Evolutionary conservation across 1,140 invertebrate genomes (phyloP), one percentile per base, ranked within the genome.

Genomic region (Thalassaphorura encarpata): DNA sequence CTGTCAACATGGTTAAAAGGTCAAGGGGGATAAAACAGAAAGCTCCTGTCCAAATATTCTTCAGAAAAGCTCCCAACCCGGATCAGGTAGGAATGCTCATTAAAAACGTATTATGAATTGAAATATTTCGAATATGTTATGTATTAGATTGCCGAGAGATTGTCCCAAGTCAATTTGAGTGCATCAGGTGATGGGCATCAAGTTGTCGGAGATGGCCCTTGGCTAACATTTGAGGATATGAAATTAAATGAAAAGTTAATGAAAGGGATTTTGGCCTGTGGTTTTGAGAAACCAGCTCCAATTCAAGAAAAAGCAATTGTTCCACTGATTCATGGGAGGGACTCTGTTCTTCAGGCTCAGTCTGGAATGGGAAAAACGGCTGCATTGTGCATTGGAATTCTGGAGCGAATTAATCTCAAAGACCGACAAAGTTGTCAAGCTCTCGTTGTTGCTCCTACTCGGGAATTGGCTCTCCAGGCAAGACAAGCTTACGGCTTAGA

Each of bases 391-490:
- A 51, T 57, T 23, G 40, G 24, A 21, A 33, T 52, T 28, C 29
- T 57, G 2, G 29, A 57, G 31, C 24, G 55, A 1, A 33, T 57
- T 2, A 29, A 51, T 16, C 13, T 24, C 6, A 27, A 41, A 18
- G n/a, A 36, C n/a, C n/a, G n/a, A n/a, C 11, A 11, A n/a, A n/a
- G n/a, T n/a, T n/a, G 47, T 1, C 41, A 57, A 39, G 89, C 85
- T 24, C 72, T 97, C 2, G 83, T 97, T 21, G 73, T 97, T 33
- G 89, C 91, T 33, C 94, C 94, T 2, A 97, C 94, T 0, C 74
- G 94, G 68, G 94, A 97, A 72, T 73, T 97, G 55, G 94, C 93
- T 2, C 90, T 95, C 68, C 94, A 97, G 73, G 95, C 97, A 56
- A 36, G 33, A 11, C 33, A 36, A 11, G 11, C 33, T 11, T 11